phyloP scores from a whole-genome alignment of 53 echinoderm and acorn worm species.

The Astropecten irregularis region DNA sequence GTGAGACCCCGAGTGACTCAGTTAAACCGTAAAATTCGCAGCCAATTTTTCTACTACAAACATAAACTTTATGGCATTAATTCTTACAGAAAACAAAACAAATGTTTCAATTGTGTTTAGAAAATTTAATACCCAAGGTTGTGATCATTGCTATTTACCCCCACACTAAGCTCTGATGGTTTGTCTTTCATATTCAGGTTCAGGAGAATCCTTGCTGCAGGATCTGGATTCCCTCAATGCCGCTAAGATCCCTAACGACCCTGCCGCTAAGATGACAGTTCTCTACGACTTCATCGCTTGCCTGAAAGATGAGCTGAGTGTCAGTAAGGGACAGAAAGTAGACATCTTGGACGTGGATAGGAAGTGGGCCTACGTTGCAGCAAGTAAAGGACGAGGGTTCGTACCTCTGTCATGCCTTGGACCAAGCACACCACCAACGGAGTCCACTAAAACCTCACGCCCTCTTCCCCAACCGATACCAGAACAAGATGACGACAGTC shows the following conservation, averaged over 20 bases:
- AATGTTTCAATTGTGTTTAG: no score
- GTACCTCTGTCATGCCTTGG: conserved; percentile 35
- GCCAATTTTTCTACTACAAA: no score
- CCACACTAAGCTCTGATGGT: neutral
- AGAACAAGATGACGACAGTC: neutral
- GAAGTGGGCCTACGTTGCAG: conserved; percentile 48
- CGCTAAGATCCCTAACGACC: conserved; percentile 17
- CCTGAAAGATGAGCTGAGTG: conserved; percentile 43
- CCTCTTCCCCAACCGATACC: neutral
- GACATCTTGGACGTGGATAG: conserved; percentile 36
- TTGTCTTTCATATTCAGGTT: neutral
- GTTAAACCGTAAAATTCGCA: no score
- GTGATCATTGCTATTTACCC: neutral
- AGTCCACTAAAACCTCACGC: neutral
- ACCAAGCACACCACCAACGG: neutral
- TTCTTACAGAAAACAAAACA: no score
- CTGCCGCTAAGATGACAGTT: conserved; percentile 37
- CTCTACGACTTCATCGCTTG: conserved; percentile 40
- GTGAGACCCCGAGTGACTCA: no score
- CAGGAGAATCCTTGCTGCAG: conserved; percentile 5
- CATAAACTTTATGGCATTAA: no score
- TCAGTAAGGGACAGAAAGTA: conserved; percentile 23
- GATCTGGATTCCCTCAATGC: neutral
- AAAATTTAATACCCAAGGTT: neutral
- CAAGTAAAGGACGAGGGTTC: conserved; percentile 3